phyloP scores from a whole-genome alignment of 1,140 invertebrate species.

The Aphis craccivora region DNA sequence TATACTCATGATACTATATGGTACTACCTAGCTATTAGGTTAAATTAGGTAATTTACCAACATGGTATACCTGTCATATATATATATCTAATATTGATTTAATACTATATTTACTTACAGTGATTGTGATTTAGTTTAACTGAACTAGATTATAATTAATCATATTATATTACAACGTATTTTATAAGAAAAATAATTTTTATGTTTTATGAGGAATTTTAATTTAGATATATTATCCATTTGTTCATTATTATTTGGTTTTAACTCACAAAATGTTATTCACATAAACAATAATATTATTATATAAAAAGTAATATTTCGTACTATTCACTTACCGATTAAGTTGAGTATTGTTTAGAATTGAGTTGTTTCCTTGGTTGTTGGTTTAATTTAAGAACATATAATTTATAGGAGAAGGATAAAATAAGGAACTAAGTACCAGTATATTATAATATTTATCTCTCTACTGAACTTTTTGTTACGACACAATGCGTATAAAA shows the following conservation, averaged over 20 bases:
- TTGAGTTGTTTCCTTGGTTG: not conserved
- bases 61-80: not conserved
- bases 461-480: not conserved
- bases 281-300: not conserved
- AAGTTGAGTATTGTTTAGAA: not conserved
- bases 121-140: not conserved
- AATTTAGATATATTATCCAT: not conserved
- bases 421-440: constrained; percentile 8
- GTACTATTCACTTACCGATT: constrained; percentile 11
- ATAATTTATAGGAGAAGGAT: not conserved
- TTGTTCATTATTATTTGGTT: not conserved
- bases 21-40: too few relatives aligned
- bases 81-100: not conserved
- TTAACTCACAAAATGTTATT: not conserved
- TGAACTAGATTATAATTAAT: not conserved
- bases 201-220: not conserved
- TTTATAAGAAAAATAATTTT: not conserved
- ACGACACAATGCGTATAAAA: constrained; percentile 33
- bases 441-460: constrained; percentile 4
- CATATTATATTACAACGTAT: not conserved
- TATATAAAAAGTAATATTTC: not conserved
- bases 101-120: not conserved
- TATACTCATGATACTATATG: not conserved
- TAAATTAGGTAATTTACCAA: too few relatives aligned
- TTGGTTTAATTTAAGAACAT: not conserved